Percentiles rank a stretch among this genome's conserved stretches.
These are phyloP conservation scores for Adelognathus sp. DNA, from an alignment of 2,888 invertebrate genomes.

Conservation along the genomic window DNA sequence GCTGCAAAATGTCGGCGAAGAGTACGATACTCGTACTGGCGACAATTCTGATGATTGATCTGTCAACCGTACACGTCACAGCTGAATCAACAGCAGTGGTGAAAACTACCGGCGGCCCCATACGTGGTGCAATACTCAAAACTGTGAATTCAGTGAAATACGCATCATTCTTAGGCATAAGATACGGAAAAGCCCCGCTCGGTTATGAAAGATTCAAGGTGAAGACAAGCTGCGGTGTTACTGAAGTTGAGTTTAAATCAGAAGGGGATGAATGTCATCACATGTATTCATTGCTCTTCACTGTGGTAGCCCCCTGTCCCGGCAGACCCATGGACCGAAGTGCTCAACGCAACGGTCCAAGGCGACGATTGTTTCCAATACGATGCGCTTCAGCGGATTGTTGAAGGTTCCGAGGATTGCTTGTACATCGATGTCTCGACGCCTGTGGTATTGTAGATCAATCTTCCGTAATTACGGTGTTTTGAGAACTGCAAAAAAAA, in stretches of 20 bases:
- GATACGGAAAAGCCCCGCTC: slow-evolving; percentile 66
- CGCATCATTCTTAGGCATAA: slow-evolving; percentile 68
- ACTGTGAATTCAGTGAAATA: slow-evolving; percentile 50
- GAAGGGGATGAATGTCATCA: too few relatives aligned
- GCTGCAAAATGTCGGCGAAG: background rate
- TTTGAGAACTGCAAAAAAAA: background rate
- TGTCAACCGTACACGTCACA: background rate
- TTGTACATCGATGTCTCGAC: slow-evolving; percentile 18
- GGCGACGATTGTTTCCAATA: background rate
- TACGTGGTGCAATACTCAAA: slow-evolving; percentile 61
- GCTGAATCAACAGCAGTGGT: background rate
- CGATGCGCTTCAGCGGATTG: background rate
- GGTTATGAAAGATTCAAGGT: slow-evolving; percentile 69
- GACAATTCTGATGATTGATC: background rate
- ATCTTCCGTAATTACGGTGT: too few relatives aligned
- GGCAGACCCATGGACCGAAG: slow-evolving; percentile 22
- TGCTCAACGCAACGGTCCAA: slow-evolving; percentile 1
- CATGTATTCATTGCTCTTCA: background rate
- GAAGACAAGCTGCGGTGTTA: too few relatives aligned
- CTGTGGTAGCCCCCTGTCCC: slow-evolving; percentile 15
- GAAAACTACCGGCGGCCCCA: slow-evolving; percentile 53
- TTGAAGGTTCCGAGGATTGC: slow-evolving; percentile 24
- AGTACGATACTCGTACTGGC: background rate
- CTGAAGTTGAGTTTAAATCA: too few relatives aligned
- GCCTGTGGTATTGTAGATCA: background rate